Percentiles rank a stretch among this genome's conserved stretches.
phyloP scores from a whole-genome alignment of 2,888 invertebrate species.

The Phasia obesa region DNA sequence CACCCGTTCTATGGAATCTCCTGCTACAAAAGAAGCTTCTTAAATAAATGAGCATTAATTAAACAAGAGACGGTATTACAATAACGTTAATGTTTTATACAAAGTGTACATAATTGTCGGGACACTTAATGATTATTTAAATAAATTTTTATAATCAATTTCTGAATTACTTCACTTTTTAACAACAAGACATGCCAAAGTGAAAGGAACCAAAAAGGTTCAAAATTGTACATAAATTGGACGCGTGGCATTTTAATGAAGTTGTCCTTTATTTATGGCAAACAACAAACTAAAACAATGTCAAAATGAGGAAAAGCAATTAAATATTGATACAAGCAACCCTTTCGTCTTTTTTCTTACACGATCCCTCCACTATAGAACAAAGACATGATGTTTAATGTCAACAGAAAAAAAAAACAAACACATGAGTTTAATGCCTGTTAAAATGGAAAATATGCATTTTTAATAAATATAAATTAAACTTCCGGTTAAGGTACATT shows the following conservation, averaged over 20 bases:
- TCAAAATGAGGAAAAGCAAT: constrained; percentile 4
- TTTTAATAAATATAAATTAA: constrained; percentile 24
- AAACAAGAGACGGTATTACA: neutral
- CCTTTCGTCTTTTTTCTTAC: constrained; percentile 4
- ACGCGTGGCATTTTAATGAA: constrained; percentile 61
- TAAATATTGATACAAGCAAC: constrained; percentile 2
- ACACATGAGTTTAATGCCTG: neutral
- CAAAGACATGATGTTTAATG: neutral
- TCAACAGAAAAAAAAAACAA: neutral
- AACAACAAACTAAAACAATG: neutral
- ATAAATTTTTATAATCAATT: constrained; percentile 56
- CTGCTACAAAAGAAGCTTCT: neutral
- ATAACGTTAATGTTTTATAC: constrained; percentile 24
- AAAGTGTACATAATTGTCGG: constrained; percentile 18
- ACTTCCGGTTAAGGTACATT: constrained; percentile 40
- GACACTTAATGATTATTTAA: constrained; percentile 49
- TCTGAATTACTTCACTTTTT: constrained; percentile 3
- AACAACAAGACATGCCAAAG: neutral
- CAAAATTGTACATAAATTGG: constrained; percentile 39
- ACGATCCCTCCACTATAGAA: neutral
- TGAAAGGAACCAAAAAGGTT: neutral
- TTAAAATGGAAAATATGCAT: constrained; percentile 8
- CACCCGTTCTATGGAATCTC: neutral
- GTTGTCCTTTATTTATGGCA: constrained; percentile 55
- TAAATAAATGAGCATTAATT: no score